Conservation (phyloP, 2,888 invertebrate species). For the Volucella inflata region DNA sequence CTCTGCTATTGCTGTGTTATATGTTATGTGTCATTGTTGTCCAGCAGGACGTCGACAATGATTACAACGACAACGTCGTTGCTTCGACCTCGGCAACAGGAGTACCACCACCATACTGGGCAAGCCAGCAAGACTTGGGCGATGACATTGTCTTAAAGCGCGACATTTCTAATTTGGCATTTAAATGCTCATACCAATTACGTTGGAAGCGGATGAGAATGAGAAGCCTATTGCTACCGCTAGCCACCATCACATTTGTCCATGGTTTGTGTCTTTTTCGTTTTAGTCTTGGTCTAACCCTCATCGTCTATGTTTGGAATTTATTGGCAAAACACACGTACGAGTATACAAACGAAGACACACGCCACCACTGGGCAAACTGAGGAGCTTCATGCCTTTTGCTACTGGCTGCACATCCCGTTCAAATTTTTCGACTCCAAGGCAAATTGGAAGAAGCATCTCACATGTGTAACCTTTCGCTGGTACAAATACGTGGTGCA, state of each 20-base stretch:
- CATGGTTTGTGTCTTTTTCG: constrained; percentile 18
- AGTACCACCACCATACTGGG: constrained; percentile 25
- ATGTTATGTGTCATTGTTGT: constrained; percentile 75
- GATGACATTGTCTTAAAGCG: constrained; percentile 78
- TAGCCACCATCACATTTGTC: constrained; percentile 22
- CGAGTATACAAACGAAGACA: constrained; percentile 36
- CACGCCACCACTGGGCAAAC: constrained; percentile 9
- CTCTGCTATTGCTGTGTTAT: constrained; percentile 20
- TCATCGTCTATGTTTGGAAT: constrained; percentile 69
- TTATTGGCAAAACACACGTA: constrained; percentile 65
- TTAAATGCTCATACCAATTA: constrained; percentile 78
- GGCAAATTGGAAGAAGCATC: constrained; percentile 75
- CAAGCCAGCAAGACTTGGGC: constrained; percentile 67
- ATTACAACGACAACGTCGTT: background rate
- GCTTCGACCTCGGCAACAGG: background rate
- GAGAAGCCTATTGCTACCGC: constrained; percentile 66
- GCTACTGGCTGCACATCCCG: constrained; percentile 35
- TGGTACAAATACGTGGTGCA: constrained; percentile 62
- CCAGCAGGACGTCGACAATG: constrained; percentile 37
- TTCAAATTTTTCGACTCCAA: constrained; percentile 72
- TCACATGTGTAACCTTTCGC: constrained; percentile 75
- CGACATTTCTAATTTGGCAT: constrained; percentile 79
- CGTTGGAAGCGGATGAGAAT: constrained; percentile 70
- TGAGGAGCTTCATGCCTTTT: constrained; percentile 47
- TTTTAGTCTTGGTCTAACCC: background rate